Base-by-base conservation (phyloP, 2,888 invertebrate genomes). In the Shargacucullia verbasci region DNA sequence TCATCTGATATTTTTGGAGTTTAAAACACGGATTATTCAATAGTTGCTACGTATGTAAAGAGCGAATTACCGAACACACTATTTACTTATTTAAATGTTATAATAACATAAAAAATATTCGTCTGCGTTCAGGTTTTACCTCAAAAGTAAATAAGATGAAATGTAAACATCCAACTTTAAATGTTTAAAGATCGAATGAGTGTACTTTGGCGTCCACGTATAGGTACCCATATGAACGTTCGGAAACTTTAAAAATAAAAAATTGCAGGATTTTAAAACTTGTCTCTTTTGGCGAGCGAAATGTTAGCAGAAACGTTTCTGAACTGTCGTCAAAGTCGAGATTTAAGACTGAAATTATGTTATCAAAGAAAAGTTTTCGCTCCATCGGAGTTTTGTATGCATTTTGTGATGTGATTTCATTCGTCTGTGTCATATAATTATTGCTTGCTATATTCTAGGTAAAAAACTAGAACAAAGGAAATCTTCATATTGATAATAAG, bases 331-430 rank as follows among this genome's bases (percentile, higher is more conserved):
- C 54, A 31, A 72, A 73, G 34, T 69, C 35, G 20, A 60, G 54
- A 69, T 73, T 63, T 62, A 48, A 70, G 50, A 49, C 50, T 43
- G 54, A 62, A 61, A 69, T 72, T 68, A 72, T 62, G 73, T 69
- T 72, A 63, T 41, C 39, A 47, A 69, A 69, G 70, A 59, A 71
- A 67, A 67, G 35, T 71, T 67, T 64, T 39, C 33, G 8, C 66
- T 59, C 52, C 48, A 67, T 49, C 44, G 34, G 34, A 53, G 60
- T 53, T 65, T 40, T 53, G 48, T 65, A 37, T 52, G 53, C 50
- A 53, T 71, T 66, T 59, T 53, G 47, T 71, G 48, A 66, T 66
- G 59, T 52, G 38, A 65, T 65, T 70, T 59, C n/a, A n/a, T n/a
- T n/a, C n/a, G n/a, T n/a, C n/a, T n/a, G n/a, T n/a, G n/a, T n/a